Evolutionary conservation across 2,888 invertebrate species (phyloP).

Genomic region (Mythimna impura): DNA sequence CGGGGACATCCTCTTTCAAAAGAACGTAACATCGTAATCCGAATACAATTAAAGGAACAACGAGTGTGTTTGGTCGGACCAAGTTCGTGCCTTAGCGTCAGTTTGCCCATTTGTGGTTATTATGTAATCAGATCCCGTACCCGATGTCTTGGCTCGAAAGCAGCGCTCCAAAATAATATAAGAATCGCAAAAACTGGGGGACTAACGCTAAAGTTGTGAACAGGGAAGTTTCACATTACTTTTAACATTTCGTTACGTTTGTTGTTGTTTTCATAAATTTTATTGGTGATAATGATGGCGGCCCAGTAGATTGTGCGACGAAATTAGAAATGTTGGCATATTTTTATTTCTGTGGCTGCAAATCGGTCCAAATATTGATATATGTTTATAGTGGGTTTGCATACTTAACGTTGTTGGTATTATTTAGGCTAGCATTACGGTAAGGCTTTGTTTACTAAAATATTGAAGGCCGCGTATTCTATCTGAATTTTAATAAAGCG

Average conservation of each 20-base stretch:
- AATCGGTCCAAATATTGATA: conserved; percentile 30
- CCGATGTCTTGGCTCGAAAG: conserved; percentile 46
- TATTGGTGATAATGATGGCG: conserved; percentile 41
- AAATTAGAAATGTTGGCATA: conserved; percentile 20
- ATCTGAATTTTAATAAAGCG: conserved; percentile 52
- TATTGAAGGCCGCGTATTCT: conserved; percentile 46
- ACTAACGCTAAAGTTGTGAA: conserved; percentile 30
- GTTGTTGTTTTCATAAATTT: conserved; percentile 46
- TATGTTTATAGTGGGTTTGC: conserved; percentile 13
- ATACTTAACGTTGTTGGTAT: conserved; percentile 39
- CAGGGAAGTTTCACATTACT: conserved; percentile 42
- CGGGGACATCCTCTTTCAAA: conserved; percentile 23
- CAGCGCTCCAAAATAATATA: conserved; percentile 45
- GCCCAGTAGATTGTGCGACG: conserved; percentile 40
- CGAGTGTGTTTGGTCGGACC: conserved; percentile 25
- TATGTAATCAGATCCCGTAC: conserved; percentile 50
- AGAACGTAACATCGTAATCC: conserved; percentile 22
- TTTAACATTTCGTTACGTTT: conserved; percentile 40
- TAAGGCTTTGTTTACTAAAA: conserved; percentile 51
- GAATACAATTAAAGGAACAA: conserved; percentile 33
- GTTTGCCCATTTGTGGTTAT: conserved; percentile 48
- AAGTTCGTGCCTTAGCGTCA: conserved; percentile 23
- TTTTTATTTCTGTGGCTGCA: conserved; percentile 26
- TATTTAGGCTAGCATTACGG: conserved; percentile 21
- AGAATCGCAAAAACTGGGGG: conserved; percentile 22